Conservation (phyloP, 1,140 invertebrate species). For the Lutraria rhynchaena region DNA sequence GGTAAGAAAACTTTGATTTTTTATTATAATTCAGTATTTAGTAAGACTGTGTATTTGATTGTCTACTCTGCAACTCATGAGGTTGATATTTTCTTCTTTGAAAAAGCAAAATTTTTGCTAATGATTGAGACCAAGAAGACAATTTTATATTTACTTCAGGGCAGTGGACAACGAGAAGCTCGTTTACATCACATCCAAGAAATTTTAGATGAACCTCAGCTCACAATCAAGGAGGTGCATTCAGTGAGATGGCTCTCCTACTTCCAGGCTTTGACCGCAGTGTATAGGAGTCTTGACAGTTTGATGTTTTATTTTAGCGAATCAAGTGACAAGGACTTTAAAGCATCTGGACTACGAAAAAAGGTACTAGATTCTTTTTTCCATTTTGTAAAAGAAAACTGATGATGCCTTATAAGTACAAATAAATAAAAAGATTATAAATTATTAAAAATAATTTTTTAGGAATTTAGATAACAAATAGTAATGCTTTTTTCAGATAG, state of each 20-base stretch:
- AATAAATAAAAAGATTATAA: no score
- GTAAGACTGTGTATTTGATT: background rate
- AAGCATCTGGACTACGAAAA: background rate
- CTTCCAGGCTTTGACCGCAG: slow-evolving; percentile 51
- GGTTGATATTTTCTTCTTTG: background rate
- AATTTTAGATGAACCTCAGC: slow-evolving; percentile 31
- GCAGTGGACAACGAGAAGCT: slow-evolving; percentile 5
- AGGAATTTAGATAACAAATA: no score
- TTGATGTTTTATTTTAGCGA: slow-evolving; percentile 37
- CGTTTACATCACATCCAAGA: slow-evolving; percentile 32
- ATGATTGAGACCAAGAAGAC: background rate
- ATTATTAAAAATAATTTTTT: no score
- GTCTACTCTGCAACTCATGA: background rate
- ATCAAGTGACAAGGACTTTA: background rate
- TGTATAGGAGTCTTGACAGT: slow-evolving; percentile 45
- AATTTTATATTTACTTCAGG: background rate
- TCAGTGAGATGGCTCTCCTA: slow-evolving; percentile 59
- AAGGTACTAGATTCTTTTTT: background rate
- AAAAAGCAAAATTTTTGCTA: background rate
- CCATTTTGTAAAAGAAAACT: no score
- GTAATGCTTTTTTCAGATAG: slow-evolving; percentile 23
- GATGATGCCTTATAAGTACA: no score
- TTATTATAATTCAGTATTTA: background rate
- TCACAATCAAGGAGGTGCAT: slow-evolving; percentile 60
- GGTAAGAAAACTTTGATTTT: background rate